Percentiles rank a stretch among this genome's conserved stretches.
phyloP scores from a whole-genome alignment of 2,888 invertebrate species.

The Drosophila maculinotata region DNA sequence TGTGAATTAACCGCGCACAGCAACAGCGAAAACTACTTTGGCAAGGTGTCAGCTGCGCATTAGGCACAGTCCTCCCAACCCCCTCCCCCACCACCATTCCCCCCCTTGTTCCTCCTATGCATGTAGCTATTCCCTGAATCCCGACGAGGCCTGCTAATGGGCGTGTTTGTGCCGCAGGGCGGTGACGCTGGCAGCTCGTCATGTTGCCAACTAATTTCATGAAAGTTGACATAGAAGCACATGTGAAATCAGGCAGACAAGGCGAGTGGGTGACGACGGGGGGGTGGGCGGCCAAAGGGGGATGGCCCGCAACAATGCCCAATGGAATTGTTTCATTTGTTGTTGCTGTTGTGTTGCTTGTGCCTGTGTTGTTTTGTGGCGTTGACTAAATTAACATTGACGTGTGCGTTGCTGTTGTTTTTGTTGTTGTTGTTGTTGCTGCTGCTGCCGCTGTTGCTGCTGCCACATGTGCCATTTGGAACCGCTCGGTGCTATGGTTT shows the following conservation, averaged over 20 bases:
- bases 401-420: slow-evolving; percentile 61
- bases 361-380: slow-evolving; percentile 48
- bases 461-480: slow-evolving; percentile 64
- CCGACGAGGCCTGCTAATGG: slow-evolving; percentile 64
- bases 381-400: slow-evolving; percentile 83
- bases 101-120: neutral
- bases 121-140: slow-evolving; percentile 22
- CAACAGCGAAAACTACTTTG: slow-evolving; percentile 78
- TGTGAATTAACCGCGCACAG: slow-evolving; percentile 61
- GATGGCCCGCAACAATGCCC: slow-evolving; percentile 72
- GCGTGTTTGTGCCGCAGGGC: slow-evolving; percentile 64
- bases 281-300: slow-evolving; percentile 8
- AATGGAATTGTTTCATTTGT: slow-evolving; percentile 74
- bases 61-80: slow-evolving; percentile 50
- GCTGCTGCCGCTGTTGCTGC: slow-evolving; percentile 43
- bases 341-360: slow-evolving; percentile 29
- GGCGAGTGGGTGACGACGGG: slow-evolving; percentile 10
- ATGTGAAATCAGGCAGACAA: slow-evolving; percentile 73
- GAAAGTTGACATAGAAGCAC: slow-evolving; percentile 82
- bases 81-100: neutral
- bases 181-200: slow-evolving; percentile 76
- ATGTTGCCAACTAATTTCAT: slow-evolving; percentile 83
- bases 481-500: slow-evolving; percentile 32
- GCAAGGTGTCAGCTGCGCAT: slow-evolving; percentile 79
- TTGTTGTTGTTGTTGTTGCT: slow-evolving; percentile 20